These are phyloP conservation scores for Diuraphis noxia DNA, from an alignment of 1,140 invertebrate species.

Conservation along the genomic window DNA sequence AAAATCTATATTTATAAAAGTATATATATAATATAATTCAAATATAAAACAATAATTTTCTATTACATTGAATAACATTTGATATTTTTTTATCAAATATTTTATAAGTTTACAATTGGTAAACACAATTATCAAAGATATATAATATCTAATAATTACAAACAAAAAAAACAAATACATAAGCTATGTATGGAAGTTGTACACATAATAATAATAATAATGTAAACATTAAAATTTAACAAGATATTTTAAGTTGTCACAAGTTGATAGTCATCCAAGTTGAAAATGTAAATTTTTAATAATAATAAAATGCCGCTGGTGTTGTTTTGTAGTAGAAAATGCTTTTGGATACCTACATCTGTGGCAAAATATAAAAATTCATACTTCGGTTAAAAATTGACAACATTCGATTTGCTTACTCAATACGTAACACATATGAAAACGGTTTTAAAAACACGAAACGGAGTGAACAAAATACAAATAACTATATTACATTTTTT, in stretches of 20 bases:
- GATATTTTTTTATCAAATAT: not conserved
- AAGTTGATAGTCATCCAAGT: constrained; percentile 41
- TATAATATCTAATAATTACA: constrained; percentile 22
- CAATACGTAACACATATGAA: constrained; percentile 15
- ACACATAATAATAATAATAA: constrained; percentile 31
- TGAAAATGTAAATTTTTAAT: constrained; percentile 13
- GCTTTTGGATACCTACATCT: constrained; percentile 50
- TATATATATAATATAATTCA: not conserved
- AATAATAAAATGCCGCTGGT: constrained; percentile 41
- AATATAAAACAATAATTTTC: constrained; percentile 12
- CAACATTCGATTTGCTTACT: constrained; percentile 14
- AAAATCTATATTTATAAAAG: not conserved
- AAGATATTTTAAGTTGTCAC: constrained; percentile 29
- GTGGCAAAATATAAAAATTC: constrained; percentile 51
- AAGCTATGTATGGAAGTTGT: constrained; percentile 5
- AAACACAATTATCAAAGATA: constrained; percentile 7
- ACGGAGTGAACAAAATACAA: constrained; percentile 43
- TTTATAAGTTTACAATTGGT: not conserved
- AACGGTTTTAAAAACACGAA: not conserved
- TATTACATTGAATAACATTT: not conserved
- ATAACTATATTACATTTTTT: constrained; percentile 12
- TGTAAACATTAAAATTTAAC: not conserved
- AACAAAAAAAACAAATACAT: constrained; percentile 15
- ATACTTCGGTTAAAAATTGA: constrained; percentile 40
- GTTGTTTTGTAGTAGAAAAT: constrained; percentile 36